Evolutionary conservation across 2,113 vertebrate genomes (phyloP).

Genomic region (Crotalus tigris): DNA sequence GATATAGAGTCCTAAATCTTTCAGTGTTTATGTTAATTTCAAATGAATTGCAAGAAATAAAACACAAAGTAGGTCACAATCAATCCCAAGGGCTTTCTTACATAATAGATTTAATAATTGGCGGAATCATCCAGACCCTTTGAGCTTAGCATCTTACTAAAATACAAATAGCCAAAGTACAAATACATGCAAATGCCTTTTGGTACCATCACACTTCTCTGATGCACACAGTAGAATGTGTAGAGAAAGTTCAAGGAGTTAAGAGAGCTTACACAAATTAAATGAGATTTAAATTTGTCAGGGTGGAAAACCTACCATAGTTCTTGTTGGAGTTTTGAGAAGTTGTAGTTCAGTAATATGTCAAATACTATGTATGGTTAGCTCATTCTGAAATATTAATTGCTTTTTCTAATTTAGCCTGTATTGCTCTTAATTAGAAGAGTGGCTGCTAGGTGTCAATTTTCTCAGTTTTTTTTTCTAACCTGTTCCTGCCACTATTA

Average conservation of each 20-base stretch:
- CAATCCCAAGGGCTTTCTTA: slow-evolving; percentile 28
- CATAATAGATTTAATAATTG: neutral
- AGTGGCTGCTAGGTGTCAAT: neutral
- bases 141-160: neutral
- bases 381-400: neutral
- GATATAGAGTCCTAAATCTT: slow-evolving; percentile 26
- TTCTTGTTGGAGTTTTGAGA: neutral
- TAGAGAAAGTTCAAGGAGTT: neutral
- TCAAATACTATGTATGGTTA: neutral
- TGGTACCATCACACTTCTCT: neutral
- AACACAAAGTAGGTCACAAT: neutral
- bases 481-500: neutral
- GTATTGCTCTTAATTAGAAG: neutral
- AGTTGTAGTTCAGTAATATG: neutral
- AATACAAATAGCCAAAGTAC: slow-evolving; percentile 12
- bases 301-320: neutral
- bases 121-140: slow-evolving; percentile 1
- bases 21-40: slow-evolving; percentile 36
- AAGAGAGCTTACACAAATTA: neutral
- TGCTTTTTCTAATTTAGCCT: neutral
- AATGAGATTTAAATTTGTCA: neutral
- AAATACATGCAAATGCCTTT: neutral
- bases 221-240: neutral
- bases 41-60: slow-evolving; percentile 41
- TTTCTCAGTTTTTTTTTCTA: neutral